phyloP scores from a whole-genome alignment of 2,113 vertebrate genomes.

The Halichoeres trimaculatus region DNA sequence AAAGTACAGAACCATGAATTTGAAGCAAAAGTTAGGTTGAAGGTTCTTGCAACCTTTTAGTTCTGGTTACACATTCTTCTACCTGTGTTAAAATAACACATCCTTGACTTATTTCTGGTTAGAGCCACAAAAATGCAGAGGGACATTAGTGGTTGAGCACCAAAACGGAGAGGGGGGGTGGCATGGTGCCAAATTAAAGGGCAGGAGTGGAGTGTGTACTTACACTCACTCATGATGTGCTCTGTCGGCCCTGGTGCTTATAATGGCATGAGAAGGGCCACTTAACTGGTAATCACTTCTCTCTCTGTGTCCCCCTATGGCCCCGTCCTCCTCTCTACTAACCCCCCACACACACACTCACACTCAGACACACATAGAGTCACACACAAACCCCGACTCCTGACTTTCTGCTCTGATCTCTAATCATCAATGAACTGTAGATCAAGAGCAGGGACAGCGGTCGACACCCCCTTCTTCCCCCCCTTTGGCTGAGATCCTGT shows the following conservation, averaged over 20 bases:
- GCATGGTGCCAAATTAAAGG: conserved; percentile 78
- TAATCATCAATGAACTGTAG: conserved; percentile 79
- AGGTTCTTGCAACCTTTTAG: neutral
- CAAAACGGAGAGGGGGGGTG: conserved; percentile 32
- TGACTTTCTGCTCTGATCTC: conserved; percentile 76
- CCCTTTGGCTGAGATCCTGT: conserved; percentile 61
- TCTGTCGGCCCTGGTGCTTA: conserved; percentile 74
- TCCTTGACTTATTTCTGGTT: conserved; percentile 53
- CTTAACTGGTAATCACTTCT: conserved; percentile 83
- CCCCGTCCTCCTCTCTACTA: conserved; percentile 44
- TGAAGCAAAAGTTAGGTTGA: neutral
- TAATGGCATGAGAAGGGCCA: conserved; percentile 80
- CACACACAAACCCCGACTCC: conserved; percentile 20
- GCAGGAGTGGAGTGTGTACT: conserved; percentile 75
- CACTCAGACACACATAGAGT: too few relatives aligned
- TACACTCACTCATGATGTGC: conserved; percentile 73
- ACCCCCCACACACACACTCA: too few relatives aligned
- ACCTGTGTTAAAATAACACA: conserved; percentile 45
- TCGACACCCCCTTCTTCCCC: conserved; percentile 62
- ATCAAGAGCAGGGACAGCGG: conserved; percentile 76
- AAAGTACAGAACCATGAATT: too few relatives aligned
- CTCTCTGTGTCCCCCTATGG: conserved; percentile 58
- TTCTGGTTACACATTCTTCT: neutral
- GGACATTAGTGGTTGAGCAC: conserved; percentile 73
- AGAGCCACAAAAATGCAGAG: conserved; percentile 63